Percentiles rank a stretch among this genome's conserved stretches.
Conservation (phyloP, 2,888 invertebrate genomes). For the Andrena dorsata region DNA sequence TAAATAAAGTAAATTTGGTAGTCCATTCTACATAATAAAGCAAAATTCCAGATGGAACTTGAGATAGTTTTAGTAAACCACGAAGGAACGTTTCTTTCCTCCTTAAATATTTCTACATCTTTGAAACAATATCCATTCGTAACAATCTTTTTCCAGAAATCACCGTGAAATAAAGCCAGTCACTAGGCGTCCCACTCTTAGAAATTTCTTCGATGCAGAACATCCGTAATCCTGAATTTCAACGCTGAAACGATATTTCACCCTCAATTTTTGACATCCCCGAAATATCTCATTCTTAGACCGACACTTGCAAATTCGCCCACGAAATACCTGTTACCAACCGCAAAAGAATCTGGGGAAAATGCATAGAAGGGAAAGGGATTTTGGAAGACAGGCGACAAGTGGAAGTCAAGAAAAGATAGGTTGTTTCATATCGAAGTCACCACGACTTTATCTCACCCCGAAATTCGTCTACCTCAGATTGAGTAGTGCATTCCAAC, state of each 20-base stretch:
- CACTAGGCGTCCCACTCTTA: neutral
- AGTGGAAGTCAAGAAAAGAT: slow-evolving; percentile 24
- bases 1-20: no score
- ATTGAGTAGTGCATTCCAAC: slow-evolving; percentile 50
- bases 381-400: slow-evolving; percentile 32
- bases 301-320: neutral
- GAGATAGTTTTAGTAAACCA: no score
- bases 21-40: no score
- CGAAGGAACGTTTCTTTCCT: no score
- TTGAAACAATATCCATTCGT: neutral
- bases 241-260: slow-evolving; percentile 17
- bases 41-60: no score
- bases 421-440: slow-evolving; percentile 38
- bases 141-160: neutral
- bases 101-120: no score
- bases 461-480: slow-evolving; percentile 17
- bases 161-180: neutral
- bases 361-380: slow-evolving; percentile 5
- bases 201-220: neutral
- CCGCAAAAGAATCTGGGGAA: slow-evolving; percentile 19
- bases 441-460: slow-evolving; percentile 47
- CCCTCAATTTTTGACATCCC: slow-evolving; percentile 3
- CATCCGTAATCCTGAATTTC: slow-evolving; percentile 13
- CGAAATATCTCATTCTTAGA: slow-evolving; percentile 7
- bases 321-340: neutral